These are phyloP conservation scores for Embidobia sp. DNA, from an alignment of 2,888 invertebrate genomes.

Conservation along the genomic window DNA sequence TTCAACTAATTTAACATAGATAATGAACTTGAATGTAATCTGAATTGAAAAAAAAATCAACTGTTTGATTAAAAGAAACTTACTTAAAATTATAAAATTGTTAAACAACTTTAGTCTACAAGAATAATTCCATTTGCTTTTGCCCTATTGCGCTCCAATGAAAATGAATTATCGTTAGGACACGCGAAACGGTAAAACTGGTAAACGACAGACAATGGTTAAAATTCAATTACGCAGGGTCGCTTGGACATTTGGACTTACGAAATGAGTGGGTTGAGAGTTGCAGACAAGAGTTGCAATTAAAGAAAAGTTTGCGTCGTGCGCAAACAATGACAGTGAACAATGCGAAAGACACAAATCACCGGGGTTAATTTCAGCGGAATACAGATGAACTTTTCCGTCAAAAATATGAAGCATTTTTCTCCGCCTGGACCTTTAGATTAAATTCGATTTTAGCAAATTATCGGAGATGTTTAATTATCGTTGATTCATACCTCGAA, in stretches of 20 bases:
- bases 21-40: no score
- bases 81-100: neutral
- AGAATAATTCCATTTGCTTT: neutral
- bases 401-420: neutral
- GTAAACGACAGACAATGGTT: conserved; percentile 30
- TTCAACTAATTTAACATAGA: no score
- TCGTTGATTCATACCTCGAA: no score
- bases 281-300: conserved; percentile 23
- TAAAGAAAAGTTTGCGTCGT: conserved; percentile 27
- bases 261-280: conserved; percentile 5
- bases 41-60: no score
- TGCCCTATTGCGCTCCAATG: neutral
- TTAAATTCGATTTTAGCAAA: no score
- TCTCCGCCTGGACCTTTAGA: no score
- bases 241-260: conserved; percentile 29
- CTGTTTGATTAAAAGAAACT: no score
- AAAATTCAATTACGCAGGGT: conserved; percentile 37
- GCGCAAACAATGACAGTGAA: conserved; percentile 25
- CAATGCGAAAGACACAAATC: conserved; percentile 14
- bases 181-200: conserved; percentile 26
- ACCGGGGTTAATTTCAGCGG: neutral
- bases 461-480: no score
- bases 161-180: conserved; percentile 5
- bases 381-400: neutral
- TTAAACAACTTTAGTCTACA: neutral